Evolutionary conservation across 2,113 vertebrate genomes (phyloP).

Genomic region (Anser brachyrhynchus): DNA sequence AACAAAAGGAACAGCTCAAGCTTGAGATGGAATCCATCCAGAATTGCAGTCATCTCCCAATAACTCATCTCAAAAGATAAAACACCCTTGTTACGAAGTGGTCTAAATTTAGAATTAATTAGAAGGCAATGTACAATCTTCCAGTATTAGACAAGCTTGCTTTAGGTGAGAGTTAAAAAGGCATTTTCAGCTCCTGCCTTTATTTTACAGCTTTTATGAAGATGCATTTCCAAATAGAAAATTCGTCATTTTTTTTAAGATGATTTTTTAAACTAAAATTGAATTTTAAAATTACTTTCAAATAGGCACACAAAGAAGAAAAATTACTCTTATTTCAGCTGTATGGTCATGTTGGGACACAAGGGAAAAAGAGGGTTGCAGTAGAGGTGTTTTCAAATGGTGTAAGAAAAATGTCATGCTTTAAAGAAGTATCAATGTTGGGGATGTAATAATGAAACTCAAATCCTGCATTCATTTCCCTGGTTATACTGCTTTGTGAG

Average conservation of each 20-base stretch:
- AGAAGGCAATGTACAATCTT: not conserved
- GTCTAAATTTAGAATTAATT: slow-evolving; percentile 61
- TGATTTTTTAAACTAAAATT: not conserved
- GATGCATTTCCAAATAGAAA: not conserved
- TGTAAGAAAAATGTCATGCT: not conserved
- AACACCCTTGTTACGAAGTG: not conserved
- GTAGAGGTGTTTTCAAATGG: not conserved
- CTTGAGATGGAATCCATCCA: slow-evolving; percentile 35
- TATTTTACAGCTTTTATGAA: not conserved
- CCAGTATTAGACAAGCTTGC: not conserved
- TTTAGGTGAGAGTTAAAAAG: slow-evolving; percentile 28
- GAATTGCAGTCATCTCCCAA: slow-evolving; percentile 42
- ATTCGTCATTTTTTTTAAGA: not conserved
- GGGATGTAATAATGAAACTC: not conserved
- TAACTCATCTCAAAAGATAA: slow-evolving; percentile 46
- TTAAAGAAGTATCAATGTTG: not conserved
- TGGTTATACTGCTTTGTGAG: not conserved
- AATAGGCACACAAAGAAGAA: not conserved
- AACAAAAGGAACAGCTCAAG: slow-evolving; percentile 52
- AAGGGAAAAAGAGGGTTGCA: not conserved
- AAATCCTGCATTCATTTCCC: not conserved
- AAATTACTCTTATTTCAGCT: not conserved
- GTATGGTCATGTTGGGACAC: not conserved
- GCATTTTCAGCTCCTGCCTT: not conserved
- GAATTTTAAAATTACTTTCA: not conserved